Evolutionary conservation across 2,113 vertebrate species (phyloP).

Genomic region (Galbula dea): DNA sequence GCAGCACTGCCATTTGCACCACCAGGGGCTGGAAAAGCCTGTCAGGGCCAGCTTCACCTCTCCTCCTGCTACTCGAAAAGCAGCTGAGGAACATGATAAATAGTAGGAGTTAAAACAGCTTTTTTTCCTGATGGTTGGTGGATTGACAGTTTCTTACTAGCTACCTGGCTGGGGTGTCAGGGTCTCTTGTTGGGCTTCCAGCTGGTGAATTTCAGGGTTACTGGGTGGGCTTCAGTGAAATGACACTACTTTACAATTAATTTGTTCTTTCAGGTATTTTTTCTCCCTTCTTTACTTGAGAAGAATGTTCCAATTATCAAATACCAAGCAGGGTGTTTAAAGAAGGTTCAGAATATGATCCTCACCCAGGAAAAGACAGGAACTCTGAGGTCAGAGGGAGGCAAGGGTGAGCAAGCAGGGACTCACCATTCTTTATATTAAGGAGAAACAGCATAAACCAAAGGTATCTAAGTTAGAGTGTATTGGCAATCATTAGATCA

Average conservation of each 20-base stretch:
- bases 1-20: accelerated
- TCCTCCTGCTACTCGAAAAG: not conserved
- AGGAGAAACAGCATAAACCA: not conserved
- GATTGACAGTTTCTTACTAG: not conserved
- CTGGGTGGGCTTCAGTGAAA: not conserved
- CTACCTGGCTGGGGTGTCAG: too few relatives aligned
- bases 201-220: not conserved
- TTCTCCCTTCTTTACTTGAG: not conserved
- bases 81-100: not conserved
- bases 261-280: not conserved
- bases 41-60: not conserved
- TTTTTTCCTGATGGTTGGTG: not conserved
- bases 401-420: not conserved
- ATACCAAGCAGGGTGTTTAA: not conserved
- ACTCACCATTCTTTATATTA: not conserved
- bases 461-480: not conserved
- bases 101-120: not conserved
- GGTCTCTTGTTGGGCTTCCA: not conserved
- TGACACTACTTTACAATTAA: not conserved
- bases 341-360: not conserved
- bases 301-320: not conserved
- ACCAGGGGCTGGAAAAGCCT: not conserved
- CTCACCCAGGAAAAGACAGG: not conserved
- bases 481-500: not conserved
- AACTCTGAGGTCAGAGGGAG: not conserved